A percentile compares a stretch with the other conserved stretches of the same genome.
Evolutionary conservation across 1,140 invertebrate species (phyloP).

Genomic region (Drosophila pseudoananassae): DNA sequence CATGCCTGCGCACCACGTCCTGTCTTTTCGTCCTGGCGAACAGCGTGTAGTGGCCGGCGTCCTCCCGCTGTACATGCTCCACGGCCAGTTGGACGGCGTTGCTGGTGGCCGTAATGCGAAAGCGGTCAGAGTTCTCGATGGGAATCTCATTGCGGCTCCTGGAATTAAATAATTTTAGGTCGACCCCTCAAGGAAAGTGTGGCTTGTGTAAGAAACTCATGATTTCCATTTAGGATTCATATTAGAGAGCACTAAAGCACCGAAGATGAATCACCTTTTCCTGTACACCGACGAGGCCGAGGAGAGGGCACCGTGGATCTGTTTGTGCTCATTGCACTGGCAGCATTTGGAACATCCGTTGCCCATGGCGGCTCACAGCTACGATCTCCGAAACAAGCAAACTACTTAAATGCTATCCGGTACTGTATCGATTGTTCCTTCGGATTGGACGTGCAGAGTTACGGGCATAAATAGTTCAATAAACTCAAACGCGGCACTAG

Average conservation of each 20-base stretch:
- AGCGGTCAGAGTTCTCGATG: slow-evolving; percentile 83
- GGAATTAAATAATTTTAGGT: not conserved
- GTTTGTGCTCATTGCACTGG: slow-evolving; percentile 81
- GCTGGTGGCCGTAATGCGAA: slow-evolving; percentile 82
- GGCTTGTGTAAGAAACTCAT: not conserved
- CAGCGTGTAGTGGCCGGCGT: slow-evolving; percentile 82
- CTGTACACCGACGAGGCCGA: slow-evolving; percentile 82
- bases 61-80: slow-evolving; percentile 83
- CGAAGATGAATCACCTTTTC: slow-evolving; percentile 68
- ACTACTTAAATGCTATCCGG: not conserved
- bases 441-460: too few relatives aligned
- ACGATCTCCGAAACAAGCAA: not conserved
- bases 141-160: slow-evolving; percentile 80
- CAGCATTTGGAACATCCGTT: slow-evolving; percentile 84
- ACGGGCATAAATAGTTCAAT: slow-evolving; percentile 17
- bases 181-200: too few relatives aligned
- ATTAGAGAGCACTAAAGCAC: too few relatives aligned
- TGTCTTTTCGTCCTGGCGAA: slow-evolving; percentile 79
- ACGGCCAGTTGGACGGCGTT: slow-evolving; percentile 83
- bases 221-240: not conserved
- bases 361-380: slow-evolving; percentile 58
- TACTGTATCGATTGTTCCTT: not conserved
- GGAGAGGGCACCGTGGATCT: slow-evolving; percentile 77
- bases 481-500: slow-evolving; percentile 46
- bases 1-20: slow-evolving; percentile 72